These are phyloP conservation scores for Rhincodon typus DNA, from an alignment of 2,797 vertebrate genomes.

Conservation along the genomic window DNA sequence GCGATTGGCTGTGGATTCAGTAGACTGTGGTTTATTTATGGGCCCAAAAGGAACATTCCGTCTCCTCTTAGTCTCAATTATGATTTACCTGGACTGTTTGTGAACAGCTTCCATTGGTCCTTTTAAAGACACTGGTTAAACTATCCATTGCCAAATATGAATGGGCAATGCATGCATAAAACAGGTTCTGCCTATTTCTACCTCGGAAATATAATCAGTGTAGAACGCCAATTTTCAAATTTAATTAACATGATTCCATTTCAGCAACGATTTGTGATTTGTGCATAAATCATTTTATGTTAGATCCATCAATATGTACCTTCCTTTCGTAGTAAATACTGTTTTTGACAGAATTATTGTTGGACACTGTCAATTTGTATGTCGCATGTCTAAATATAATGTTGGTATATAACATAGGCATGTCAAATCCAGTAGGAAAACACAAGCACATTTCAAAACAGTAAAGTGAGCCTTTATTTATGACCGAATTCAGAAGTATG, in stretches of 20 bases:
- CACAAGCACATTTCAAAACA: not conserved
- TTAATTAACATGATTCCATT: not conserved
- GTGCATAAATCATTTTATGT: not conserved
- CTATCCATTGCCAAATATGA: not conserved
- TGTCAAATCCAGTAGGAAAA: not conserved
- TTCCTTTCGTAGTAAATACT: not conserved
- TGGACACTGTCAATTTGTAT: not conserved
- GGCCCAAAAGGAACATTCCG: not conserved
- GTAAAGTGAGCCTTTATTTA: not conserved
- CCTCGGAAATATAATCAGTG: not conserved
- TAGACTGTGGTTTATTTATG: not conserved
- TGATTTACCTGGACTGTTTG: not conserved
- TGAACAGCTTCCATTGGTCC: not conserved
- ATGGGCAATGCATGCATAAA: not conserved
- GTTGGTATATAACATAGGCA: not conserved
- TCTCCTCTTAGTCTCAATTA: not conserved
- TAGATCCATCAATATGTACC: not conserved
- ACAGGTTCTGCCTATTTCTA: not conserved
- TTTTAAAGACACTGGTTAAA: not conserved
- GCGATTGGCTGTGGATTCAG: not conserved
- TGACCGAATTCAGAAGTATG: not conserved
- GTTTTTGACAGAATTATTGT: not conserved
- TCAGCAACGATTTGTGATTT: not conserved
- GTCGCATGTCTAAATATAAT: not conserved
- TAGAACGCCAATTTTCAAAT: not conserved